phyloP scores from a whole-genome alignment of 53 echinoderm and acorn worm genomes.

The Glandiceps talaboti region DNA sequence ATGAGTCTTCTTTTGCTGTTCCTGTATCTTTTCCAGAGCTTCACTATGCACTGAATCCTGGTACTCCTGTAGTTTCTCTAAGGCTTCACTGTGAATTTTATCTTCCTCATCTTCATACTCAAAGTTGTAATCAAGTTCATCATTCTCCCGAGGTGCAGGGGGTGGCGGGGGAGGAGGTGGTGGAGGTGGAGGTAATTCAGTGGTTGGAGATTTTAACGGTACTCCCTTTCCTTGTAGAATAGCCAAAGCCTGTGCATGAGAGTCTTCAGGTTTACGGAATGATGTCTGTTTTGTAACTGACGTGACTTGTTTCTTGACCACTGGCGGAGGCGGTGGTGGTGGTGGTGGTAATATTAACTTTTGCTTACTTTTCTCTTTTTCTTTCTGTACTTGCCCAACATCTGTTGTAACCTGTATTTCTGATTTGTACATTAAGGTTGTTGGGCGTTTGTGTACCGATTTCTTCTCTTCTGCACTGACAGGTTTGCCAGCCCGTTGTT shows the following conservation, averaged over 20 bases:
- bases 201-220: not conserved
- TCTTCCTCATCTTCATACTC: not conserved
- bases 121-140: not conserved
- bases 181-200: not conserved
- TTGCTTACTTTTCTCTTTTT: no score
- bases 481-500: not conserved
- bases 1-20: not conserved
- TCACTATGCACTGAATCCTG: not conserved
- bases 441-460: not conserved
- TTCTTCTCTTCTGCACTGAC: not conserved
- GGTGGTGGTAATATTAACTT: constrained; percentile 6
- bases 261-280: not conserved
- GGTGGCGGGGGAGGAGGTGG: not conserved
- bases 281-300: not conserved
- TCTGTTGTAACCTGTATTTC: not conserved
- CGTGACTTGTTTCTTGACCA: not conserved
- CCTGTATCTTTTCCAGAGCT: not conserved
- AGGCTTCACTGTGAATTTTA: not conserved
- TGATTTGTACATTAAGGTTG: not conserved
- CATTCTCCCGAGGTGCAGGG: not conserved
- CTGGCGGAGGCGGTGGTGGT: constrained; percentile 40
- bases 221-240: not conserved
- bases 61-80: not conserved
- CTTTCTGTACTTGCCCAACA: no score
- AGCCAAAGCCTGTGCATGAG: not conserved